A percentile compares a stretch with the other conserved stretches of the same genome.
These are phyloP conservation scores for Meles meles DNA, from an alignment of 2,113 vertebrate genomes.

Conservation along the genomic window DNA sequence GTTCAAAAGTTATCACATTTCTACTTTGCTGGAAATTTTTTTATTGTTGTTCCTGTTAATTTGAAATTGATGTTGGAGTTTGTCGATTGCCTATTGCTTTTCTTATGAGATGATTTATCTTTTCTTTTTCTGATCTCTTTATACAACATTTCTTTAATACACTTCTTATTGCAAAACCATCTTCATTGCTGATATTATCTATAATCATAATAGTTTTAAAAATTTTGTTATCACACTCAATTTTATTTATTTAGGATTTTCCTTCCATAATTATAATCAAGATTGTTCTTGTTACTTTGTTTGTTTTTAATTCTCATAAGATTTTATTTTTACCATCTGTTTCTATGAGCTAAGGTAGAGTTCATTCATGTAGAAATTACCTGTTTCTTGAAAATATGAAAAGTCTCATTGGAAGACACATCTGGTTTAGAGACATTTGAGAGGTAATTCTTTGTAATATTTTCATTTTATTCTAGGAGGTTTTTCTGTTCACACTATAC, in stretches of 20 bases:
- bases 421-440: constrained; percentile 48
- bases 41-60: neutral
- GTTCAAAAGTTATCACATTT: neutral
- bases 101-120: constrained; percentile 3
- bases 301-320: neutral
- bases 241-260: constrained; percentile 25
- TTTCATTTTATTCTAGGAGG: neutral
- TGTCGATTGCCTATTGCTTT: neutral
- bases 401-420: constrained; percentile 32
- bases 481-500: neutral
- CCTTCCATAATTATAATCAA: neutral
- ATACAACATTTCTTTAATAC: neutral
- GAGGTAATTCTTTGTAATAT: neutral
- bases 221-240: neutral
- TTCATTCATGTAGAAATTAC: constrained; percentile 50
- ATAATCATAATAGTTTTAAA: neutral
- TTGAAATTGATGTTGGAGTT: neutral
- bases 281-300: neutral
- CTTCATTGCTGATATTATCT: neutral
- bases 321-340: constrained; percentile 49
- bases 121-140: neutral
- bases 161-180: neutral
- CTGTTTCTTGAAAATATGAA: constrained; percentile 47
- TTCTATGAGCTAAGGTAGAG: constrained; percentile 26
- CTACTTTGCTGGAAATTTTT: neutral